These are phyloP conservation scores for Geophilus truncorum DNA, from an alignment of 2,888 invertebrate species.

Conservation along the genomic window DNA sequence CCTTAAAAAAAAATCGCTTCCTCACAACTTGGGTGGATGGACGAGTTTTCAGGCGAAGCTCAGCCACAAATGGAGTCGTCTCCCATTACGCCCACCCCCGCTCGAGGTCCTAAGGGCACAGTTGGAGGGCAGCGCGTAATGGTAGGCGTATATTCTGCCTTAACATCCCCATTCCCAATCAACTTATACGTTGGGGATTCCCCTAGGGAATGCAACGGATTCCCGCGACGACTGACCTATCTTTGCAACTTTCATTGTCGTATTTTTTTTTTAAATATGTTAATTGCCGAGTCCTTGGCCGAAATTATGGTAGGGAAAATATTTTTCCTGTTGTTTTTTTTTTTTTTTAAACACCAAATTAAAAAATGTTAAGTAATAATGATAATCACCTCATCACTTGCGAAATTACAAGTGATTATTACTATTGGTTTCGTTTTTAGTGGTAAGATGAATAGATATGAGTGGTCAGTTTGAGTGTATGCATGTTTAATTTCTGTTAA, in stretches of 20 bases:
- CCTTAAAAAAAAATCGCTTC: slow-evolving; percentile 3
- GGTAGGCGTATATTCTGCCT: neutral
- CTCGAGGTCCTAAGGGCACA: neutral
- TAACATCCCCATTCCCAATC: neutral
- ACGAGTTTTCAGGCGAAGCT: slow-evolving; percentile 3
- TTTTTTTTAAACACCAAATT: no score
- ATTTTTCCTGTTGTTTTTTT: neutral
- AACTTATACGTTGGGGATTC: neutral
- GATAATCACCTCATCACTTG: no score
- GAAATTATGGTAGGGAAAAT: neutral
- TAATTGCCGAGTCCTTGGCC: neutral
- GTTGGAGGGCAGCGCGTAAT: slow-evolving; percentile 10
- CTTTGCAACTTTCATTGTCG: neutral
- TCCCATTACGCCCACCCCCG: slow-evolving; percentile 8
- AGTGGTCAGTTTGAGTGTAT: no score
- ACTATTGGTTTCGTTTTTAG: no score
- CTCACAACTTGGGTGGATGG: neutral
- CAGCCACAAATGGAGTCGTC: slow-evolving; percentile 4
- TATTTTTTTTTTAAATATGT: neutral
- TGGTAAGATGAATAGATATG: no score
- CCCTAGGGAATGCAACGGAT: neutral
- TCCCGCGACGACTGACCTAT: neutral
- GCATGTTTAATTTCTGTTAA: no score
- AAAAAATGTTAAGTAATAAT: neutral
- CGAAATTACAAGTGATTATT: no score